Conservation (phyloP, 1,140 invertebrate species). For the Eubasilissa regina region DNA sequence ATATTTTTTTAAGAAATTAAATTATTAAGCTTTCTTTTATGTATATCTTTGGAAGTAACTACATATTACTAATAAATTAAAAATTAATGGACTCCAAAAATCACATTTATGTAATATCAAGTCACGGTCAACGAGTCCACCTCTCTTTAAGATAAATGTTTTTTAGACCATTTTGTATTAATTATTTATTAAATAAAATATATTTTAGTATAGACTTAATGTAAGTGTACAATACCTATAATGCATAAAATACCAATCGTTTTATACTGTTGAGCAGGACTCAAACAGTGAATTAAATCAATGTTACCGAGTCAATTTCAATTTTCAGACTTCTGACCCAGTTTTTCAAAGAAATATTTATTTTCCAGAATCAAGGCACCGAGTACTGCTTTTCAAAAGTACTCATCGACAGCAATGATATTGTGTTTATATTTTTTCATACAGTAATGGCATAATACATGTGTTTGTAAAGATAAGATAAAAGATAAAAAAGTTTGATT, state of each 20-base stretch:
- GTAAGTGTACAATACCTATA: not conserved
- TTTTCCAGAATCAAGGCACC: too few relatives aligned
- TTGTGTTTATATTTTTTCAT: too few relatives aligned
- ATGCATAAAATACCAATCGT: not conserved
- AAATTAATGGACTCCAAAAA: not conserved
- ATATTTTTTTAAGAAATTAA: constrained; percentile 35
- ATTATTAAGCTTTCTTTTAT: constrained; percentile 11
- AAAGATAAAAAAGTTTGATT: too few relatives aligned
- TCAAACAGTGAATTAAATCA: not conserved
- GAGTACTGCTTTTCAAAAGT: too few relatives aligned
- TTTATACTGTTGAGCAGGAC: constrained; percentile 2
- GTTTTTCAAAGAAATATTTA: too few relatives aligned
- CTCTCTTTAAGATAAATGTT: not conserved
- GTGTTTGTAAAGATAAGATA: too few relatives aligned
- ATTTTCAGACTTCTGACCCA: too few relatives aligned
- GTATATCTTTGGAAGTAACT: not conserved
- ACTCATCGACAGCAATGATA: too few relatives aligned
- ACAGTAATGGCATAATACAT: too few relatives aligned
- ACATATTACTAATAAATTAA: not conserved
- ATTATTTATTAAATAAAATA: not conserved
- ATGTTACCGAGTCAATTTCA: too few relatives aligned
- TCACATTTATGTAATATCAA: not conserved
- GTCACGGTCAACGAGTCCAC: constrained; percentile 6
- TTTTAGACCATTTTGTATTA: constrained; percentile 30
- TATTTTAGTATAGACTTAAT: constrained; percentile 20